Evolutionary conservation across 2,888 invertebrate species (phyloP).

Genomic region (Philhelius pedissequus): DNA sequence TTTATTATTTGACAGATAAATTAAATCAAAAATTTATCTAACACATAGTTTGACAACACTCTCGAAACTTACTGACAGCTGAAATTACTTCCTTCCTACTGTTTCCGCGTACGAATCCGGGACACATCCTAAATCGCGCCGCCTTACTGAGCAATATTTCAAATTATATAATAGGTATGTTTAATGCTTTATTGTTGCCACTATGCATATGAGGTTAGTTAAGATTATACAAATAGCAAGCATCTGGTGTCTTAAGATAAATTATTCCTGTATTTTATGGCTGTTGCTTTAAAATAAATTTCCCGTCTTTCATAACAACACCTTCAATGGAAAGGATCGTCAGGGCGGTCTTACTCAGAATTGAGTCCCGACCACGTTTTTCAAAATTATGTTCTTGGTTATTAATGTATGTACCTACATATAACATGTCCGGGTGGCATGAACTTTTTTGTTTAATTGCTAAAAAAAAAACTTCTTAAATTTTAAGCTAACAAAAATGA

Average conservation of each 20-base stretch:
- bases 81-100: conserved; percentile 29
- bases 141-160: conserved; percentile 20
- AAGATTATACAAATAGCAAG: not conserved
- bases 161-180: not conserved
- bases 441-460: too few species aligned
- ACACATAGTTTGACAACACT: conserved; percentile 8
- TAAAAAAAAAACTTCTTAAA: too few species aligned
- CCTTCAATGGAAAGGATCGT: not conserved
- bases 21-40: conserved; percentile 3
- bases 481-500: too few species aligned
- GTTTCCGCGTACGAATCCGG: conserved; percentile 13
- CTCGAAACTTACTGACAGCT: conserved; percentile 31
- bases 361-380: not conserved
- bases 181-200: not conserved
- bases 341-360: not conserved
- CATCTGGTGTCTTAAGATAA: conserved; percentile 37
- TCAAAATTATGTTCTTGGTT: too few species aligned
- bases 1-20: conserved; percentile 12
- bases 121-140: conserved; percentile 2
- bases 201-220: not conserved
- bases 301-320: not conserved
- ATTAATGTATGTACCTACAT: too few species aligned
- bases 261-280: conserved; percentile 35
- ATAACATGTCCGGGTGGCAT: too few species aligned
- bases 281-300: conserved; percentile 44